A percentile compares a stretch with the other conserved stretches of the same genome.
phyloP scores from a whole-genome alignment of 2,113 vertebrate species.

The Pseudorhombus dupliciocellatus region DNA sequence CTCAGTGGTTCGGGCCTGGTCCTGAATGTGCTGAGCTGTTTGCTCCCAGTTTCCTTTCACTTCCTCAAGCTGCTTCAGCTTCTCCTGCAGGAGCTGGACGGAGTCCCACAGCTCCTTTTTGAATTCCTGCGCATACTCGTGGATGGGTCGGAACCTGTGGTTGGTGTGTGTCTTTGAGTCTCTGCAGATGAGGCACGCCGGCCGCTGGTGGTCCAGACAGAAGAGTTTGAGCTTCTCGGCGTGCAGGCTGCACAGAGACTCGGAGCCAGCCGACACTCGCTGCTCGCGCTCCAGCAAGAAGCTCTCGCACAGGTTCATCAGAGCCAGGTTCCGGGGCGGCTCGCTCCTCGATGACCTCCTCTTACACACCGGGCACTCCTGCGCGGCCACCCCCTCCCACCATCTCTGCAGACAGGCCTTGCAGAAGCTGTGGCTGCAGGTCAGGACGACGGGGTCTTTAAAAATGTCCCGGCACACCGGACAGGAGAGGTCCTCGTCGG shows the following conservation, averaged over 20 bases:
- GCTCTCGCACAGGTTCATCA: slow-evolving; percentile 44
- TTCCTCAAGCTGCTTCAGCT: background rate
- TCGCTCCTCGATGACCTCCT: slow-evolving; percentile 6
- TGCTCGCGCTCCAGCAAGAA: background rate
- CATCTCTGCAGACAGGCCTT: slow-evolving; percentile 26
- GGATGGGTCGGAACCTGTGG: slow-evolving; percentile 22
- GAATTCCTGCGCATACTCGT: slow-evolving; percentile 6
- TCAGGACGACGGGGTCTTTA: slow-evolving; percentile 34
- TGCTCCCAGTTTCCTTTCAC: background rate
- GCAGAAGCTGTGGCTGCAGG: slow-evolving; percentile 57
- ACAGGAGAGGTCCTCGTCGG: slow-evolving; percentile 21
- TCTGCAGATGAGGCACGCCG: slow-evolving; percentile 31
- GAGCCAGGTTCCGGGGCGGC: slow-evolving; percentile 14
- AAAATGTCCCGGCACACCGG: slow-evolving; percentile 50
- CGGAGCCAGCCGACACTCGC: background rate
- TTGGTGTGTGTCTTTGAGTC: slow-evolving; percentile 33
- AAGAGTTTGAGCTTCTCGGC: slow-evolving; percentile 42
- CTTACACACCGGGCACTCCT: slow-evolving; percentile 45
- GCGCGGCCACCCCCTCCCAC: slow-evolving; percentile 7
- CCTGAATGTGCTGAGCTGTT: background rate
- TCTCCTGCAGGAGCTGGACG: background rate
- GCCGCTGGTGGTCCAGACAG: slow-evolving; percentile 46
- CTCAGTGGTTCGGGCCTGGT: slow-evolving; percentile 15
- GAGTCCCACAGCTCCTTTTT: slow-evolving; percentile 1
- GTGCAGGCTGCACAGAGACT: slow-evolving; percentile 27